phyloP scores from a whole-genome alignment of 2,113 vertebrate genomes.

The Trematomus loennbergii region DNA sequence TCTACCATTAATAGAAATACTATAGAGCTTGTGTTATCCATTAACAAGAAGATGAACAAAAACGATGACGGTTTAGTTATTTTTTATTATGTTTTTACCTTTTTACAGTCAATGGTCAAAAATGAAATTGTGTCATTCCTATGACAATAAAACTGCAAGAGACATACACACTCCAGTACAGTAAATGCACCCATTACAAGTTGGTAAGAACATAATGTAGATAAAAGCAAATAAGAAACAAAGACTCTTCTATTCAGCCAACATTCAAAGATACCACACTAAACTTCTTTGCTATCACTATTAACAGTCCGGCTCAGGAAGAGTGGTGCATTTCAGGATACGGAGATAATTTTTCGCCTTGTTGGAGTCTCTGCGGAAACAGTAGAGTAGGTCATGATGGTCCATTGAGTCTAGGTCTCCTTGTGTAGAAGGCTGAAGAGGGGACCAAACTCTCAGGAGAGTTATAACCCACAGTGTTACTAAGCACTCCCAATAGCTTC shows the following conservation, averaged over 20 bases:
- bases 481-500: slow-evolving; percentile 81
- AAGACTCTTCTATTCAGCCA: neutral
- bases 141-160: neutral
- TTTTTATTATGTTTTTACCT: neutral
- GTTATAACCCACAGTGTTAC: slow-evolving; percentile 70
- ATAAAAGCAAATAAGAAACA: neutral
- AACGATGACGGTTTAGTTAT: neutral
- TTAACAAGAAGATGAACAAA: neutral
- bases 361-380: slow-evolving; percentile 84
- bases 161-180: neutral
- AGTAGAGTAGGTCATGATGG: slow-evolving; percentile 82
- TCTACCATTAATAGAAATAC: neutral
- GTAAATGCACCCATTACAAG: slow-evolving; percentile 2
- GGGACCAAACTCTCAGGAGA: slow-evolving; percentile 62
- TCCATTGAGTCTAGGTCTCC: slow-evolving; percentile 73
- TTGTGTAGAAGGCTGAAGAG: slow-evolving; percentile 56
- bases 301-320: slow-evolving; percentile 73
- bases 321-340: slow-evolving; percentile 81
- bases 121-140: neutral
- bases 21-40: neutral
- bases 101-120: slow-evolving; percentile 20
- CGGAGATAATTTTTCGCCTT: slow-evolving; percentile 84
- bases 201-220: neutral
- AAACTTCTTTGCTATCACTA: neutral
- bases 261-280: neutral